phyloP scores from a whole-genome alignment of 2,113 vertebrate species.

The Gymnorhina tibicen region DNA sequence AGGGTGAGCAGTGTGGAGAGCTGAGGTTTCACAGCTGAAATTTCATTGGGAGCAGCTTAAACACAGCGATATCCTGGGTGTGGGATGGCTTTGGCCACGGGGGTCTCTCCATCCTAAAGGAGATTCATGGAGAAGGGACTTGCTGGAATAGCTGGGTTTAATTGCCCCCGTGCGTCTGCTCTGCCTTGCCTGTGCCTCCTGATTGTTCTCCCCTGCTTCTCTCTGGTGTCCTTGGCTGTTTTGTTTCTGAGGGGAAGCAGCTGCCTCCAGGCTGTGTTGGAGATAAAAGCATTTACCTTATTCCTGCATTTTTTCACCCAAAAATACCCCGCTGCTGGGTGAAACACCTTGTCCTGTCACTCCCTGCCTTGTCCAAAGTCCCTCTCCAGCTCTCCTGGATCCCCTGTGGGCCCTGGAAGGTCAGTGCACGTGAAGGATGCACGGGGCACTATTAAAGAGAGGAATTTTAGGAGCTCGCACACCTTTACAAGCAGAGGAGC shows the following conservation, averaged over 20 bases:
- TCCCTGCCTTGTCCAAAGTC: not conserved
- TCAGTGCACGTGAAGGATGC: rapidly evolving
- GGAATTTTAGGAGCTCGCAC: not conserved
- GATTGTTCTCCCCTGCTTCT: not conserved
- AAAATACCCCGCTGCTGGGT: not conserved
- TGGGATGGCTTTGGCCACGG: not conserved
- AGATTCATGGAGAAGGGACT: not conserved
- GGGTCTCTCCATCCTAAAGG: not conserved
- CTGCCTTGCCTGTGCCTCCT: not conserved
- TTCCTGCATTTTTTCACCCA: not conserved
- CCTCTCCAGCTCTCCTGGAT: not conserved
- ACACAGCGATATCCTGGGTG: not conserved
- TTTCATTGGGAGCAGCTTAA: not conserved
- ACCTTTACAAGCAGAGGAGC: not conserved
- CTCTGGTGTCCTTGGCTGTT: not conserved
- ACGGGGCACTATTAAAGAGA: no score
- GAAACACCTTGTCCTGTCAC: not conserved
- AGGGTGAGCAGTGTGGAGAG: not conserved
- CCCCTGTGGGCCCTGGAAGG: not conserved
- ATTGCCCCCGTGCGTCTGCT: not conserved
- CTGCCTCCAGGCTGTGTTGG: not conserved
- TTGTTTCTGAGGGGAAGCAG: not conserved
- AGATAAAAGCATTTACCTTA: not conserved
- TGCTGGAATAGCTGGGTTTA: not conserved
- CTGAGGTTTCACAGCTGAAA: not conserved